Evolutionary conservation across 1,140 invertebrate species (phyloP), one percentile per base, ranked within the genome.

Genomic region (Eumeta japonica): DNA sequence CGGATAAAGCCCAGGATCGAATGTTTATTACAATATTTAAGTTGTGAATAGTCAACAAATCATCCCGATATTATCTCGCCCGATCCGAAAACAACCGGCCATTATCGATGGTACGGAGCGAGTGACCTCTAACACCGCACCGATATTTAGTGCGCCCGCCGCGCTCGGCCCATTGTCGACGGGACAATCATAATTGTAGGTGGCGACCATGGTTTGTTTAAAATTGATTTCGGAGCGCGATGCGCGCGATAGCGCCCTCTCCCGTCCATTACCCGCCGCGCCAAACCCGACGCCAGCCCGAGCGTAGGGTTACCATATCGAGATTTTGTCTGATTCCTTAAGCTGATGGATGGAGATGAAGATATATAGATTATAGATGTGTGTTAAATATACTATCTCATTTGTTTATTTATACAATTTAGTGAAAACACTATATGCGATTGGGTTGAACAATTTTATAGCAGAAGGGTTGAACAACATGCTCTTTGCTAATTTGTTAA

Each of bases 21-120:
- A 65, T 59, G 53, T 64, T 67, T 63, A 70, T 67, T 65, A 62
- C 62, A 64, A 67, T 63, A 71, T 67, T 66, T 67, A 58, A 62
- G 59, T 55, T 55, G 55, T 54, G 46, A 56, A 57, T 52, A 56
- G 57, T 62, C 61, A 61, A 72, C 64, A 66, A 66, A 72, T 66
- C 61, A 68, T 62, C 55, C 51, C 53, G 62, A 71, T 70, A 29
- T 43, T 68, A 68, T 65, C 57, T 62, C 52, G 50, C 56, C 55
- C 55, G 62, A 58, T 56, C 53, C 40, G 43, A 47, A 62, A 66
- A 62, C 52, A 60, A 48, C 55, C 55, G 48, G 47, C 51, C 50
- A 60, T 63, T 65, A 65, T 53, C 49, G 50, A 52, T 44, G 44
- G 44, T 50, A 45, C 52, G 43, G 46, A 50, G 50, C 45, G 46